phyloP scores from a whole-genome alignment of 2,113 vertebrate genomes.

The Chiloscyllium plagiosum region DNA sequence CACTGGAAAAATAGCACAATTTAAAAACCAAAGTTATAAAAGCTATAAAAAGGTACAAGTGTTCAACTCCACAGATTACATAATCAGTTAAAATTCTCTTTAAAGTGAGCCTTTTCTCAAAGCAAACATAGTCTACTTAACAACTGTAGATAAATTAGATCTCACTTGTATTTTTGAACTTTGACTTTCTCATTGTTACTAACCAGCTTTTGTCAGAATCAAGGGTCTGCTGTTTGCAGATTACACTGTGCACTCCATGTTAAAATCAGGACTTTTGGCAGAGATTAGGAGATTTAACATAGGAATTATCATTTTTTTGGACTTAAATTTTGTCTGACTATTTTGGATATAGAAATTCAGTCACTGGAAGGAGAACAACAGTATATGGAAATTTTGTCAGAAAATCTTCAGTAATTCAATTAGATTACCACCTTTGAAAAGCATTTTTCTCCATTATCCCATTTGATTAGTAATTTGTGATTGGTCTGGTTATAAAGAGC shows the following conservation, averaged over 20 bases:
- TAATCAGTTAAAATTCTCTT: background rate
- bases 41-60: background rate
- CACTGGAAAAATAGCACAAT: background rate
- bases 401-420: background rate
- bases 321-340: background rate
- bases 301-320: background rate
- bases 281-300: background rate
- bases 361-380: background rate
- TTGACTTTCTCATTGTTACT: background rate
- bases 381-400: background rate
- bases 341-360: background rate
- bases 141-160: background rate
- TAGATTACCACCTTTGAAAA: background rate
- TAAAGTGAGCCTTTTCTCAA: background rate
- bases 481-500: too few relatives aligned
- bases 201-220: background rate
- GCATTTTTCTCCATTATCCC: background rate
- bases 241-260: background rate
- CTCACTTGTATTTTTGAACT: background rate
- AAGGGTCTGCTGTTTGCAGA: background rate
- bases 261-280: background rate
- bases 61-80: background rate
- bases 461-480: background rate
- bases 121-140: too few relatives aligned
- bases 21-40: background rate